Base-by-base conservation (phyloP, 2,888 invertebrate genomes). In the Thereva nobilitata region DNA sequence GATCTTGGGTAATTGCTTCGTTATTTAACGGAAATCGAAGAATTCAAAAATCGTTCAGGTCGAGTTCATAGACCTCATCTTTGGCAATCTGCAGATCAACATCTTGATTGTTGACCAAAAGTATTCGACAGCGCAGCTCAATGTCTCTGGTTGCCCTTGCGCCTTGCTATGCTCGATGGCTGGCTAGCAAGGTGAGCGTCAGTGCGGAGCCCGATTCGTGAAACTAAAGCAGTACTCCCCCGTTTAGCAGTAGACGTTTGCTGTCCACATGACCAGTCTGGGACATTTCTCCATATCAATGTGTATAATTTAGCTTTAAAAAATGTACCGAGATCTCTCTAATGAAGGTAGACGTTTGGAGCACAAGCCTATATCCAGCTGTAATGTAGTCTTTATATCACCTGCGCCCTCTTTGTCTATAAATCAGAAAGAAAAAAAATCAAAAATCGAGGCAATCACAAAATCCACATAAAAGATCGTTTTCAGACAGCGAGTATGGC, bases 381-480 rank as follows among this genome's bases (percentile, higher is more conserved):
- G 35, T 23, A 50, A 41, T 34, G 49, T 45, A 50, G 41, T 1
- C 23, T 61, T 61, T 61, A 50, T 49, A 61, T 61, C 61, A 49
- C 57, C 52, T 54, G 64, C 64, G 53, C 53, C 64, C 34, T 53
- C 45, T 41, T 8, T 12, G 47, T 47, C 9, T 44, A 53, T 71
- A 73, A 71, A 73, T 57, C 67, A 42, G 8, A 41, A 23, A 61
- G 45, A 42, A 61, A 61, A n/a, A 61, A 61, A 61, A 61, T 61
- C 61, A 61, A 61, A 23, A 53, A 73, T 74, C 74, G 72, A 75
- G 75, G 74, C 76, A 76, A 77, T 77, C 77, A 75, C 75, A 73
- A 70, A 73, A 74, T 76, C 74, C 77, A 74, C 77, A 79, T 79
- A 79, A 78, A 79, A 79, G 78, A 78, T 75, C 76, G 75, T 72